phyloP scores from a whole-genome alignment of 2,113 vertebrate genomes.

The Chionis minor region DNA sequence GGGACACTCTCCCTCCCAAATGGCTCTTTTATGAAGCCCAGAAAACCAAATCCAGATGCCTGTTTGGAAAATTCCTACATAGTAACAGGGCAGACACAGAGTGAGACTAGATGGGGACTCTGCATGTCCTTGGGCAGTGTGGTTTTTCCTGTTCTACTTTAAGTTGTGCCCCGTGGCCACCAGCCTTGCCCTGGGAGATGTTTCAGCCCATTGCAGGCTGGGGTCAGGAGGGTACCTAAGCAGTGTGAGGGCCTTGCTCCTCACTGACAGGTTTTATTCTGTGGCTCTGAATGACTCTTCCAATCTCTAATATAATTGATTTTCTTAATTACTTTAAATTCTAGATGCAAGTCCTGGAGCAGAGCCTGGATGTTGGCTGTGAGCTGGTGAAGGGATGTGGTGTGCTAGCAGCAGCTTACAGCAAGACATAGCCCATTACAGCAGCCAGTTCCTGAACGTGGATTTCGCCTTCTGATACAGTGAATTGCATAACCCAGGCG shows the following conservation, averaged over 20 bases:
- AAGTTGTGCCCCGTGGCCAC: fast-evolving
- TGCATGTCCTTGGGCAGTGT: background rate
- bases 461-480: background rate
- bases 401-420: background rate
- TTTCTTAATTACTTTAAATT: background rate
- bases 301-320: background rate
- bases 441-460: background rate
- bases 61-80: background rate
- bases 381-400: background rate
- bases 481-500: background rate
- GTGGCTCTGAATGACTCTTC: background rate
- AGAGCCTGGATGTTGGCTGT: background rate
- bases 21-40: background rate
- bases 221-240: background rate
- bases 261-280: background rate
- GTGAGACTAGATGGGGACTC: background rate
- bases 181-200: background rate
- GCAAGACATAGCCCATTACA: background rate
- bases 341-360: background rate
- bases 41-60: background rate
- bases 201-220: background rate
- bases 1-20: background rate
- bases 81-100: background rate
- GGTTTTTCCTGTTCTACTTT: background rate
- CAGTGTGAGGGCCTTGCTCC: background rate